Evolutionary conservation across 2,113 vertebrate genomes (phyloP), one percentile per base, ranked within the genome.

Genomic region (Salvelinus namaycush): DNA sequence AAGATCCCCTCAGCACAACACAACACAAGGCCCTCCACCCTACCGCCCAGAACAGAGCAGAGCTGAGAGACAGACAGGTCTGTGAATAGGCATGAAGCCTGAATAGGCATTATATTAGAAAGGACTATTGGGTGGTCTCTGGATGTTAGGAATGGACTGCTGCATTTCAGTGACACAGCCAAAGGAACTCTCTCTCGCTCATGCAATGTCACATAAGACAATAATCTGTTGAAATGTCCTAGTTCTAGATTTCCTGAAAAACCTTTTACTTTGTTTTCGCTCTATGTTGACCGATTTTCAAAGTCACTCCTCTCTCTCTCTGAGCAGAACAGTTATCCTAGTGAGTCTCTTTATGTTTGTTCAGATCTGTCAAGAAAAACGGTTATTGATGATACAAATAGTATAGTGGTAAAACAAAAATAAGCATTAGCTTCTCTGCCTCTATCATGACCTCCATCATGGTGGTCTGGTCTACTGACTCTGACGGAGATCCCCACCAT

Each of bases 141-240:
- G 83, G 77, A 83, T 81, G 86, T 86, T 72, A 9, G 72, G 86
- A 83, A 75, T 83, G 86, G 79, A 81, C 81, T 78, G 77, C 81
- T 77, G 78, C 78, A 79, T 83, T 77, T 86, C 87, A 81, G 83
- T 79, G 81, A 73, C 72, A 59, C 72, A 77, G 79, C 84, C 83
- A 92, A 89, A 88, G 86, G 82, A 87, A 85, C 87, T 87, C 82
- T 54, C 16, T 54, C 51, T 54, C 4, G 12, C 51, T 87, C 87
- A 90, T 91, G 87, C 90, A 83, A 87, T 91, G 92, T 92, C 90
- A 92, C 84, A 81, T 86, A 80, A 20, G 68, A 92, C 88, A 92
- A 90, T 89, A 87, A 89, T 88, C 79, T 34, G 81, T 74, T 77
- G 88, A 87, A 84, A 69, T 72, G 81, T 70, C 78, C 83, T 78